These are phyloP conservation scores for Lampris megalopsis DNA, from an alignment of 2,113 vertebrate genomes.

Conservation along the genomic window DNA sequence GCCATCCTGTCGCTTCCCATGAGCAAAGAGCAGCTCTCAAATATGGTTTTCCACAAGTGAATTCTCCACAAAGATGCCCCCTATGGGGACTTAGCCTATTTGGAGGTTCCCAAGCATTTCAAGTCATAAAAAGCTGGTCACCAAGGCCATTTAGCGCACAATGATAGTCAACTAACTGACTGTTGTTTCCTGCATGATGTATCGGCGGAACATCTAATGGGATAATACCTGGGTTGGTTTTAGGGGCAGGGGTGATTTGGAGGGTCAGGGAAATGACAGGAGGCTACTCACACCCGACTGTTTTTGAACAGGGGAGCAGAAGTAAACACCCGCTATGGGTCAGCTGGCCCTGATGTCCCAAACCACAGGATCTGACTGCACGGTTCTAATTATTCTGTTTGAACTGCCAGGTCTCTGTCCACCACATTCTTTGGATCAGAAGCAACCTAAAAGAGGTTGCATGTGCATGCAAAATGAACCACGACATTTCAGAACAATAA, in stretches of 20 bases:
- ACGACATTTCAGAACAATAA: constrained; percentile 24
- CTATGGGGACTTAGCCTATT: no score
- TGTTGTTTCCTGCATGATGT: neutral
- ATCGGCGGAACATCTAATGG: no score
- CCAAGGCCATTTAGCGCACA: no score
- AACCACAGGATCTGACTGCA: constrained; percentile 36
- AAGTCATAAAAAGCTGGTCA: neutral
- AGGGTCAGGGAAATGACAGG: neutral
- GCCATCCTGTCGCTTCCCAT: no score
- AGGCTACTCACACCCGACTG: constrained; percentile 44
- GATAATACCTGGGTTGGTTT: constrained; percentile 24
- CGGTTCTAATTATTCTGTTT: constrained; percentile 66
- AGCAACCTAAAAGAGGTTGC: neutral
- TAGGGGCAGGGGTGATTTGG: constrained; percentile 17
- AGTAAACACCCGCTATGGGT: constrained; percentile 42
- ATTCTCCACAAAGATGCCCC: neutral
- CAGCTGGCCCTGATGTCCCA: constrained; percentile 25
- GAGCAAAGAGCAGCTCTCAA: no score
- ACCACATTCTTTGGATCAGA: constrained; percentile 10
- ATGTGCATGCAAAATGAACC: neutral
- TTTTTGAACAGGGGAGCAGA: constrained; percentile 4
- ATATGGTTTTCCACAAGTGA: neutral
- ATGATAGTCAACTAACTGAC: neutral
- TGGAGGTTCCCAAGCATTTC: no score
- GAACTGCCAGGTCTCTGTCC: constrained; percentile 34